phyloP scores from a whole-genome alignment of 2,888 invertebrate genomes.

The Drosophila kuntzei region DNA sequence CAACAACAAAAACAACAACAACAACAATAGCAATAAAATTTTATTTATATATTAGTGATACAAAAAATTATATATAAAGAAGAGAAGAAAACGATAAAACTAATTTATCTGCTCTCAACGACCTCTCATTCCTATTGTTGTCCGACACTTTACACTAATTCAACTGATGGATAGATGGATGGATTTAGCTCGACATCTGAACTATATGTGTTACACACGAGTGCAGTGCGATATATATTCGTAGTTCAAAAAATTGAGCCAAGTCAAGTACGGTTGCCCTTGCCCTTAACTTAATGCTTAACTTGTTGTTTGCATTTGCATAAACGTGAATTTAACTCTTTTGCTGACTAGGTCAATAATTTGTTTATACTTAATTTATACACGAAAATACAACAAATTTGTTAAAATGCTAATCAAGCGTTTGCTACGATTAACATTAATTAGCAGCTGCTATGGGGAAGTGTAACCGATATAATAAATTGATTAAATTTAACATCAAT shows the following conservation, averaged over 20 bases:
- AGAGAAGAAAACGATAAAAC: slow-evolving; percentile 6
- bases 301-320: slow-evolving; percentile 15
- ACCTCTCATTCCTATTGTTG: slow-evolving; percentile 31
- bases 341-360: slow-evolving; percentile 52
- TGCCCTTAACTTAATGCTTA: slow-evolving; percentile 9
- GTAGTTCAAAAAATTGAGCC: slow-evolving; percentile 24
- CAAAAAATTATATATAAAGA: slow-evolving; percentile 21
- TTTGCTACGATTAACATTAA: slow-evolving; percentile 29
- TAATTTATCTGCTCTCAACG: slow-evolving; percentile 53
- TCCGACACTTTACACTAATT: slow-evolving; percentile 43
- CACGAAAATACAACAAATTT: slow-evolving; percentile 21
- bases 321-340: slow-evolving; percentile 16
- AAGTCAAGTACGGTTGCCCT: slow-evolving; percentile 8
- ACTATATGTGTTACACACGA: background rate
- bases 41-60: slow-evolving; percentile 27
- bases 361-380: slow-evolving; percentile 36
- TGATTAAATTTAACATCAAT: slow-evolving; percentile 5
- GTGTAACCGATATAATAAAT: slow-evolving; percentile 4
- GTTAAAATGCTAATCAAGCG: slow-evolving; percentile 42
- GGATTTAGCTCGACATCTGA: slow-evolving; percentile 26
- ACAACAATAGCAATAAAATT: slow-evolving; percentile 13
- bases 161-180: slow-evolving; percentile 30
- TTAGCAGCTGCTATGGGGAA: slow-evolving; percentile 40
- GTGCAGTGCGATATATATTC: background rate
- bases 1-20: background rate